Base-by-base conservation (phyloP, 2,888 invertebrate species). In the Eumerus sabulonum region DNA sequence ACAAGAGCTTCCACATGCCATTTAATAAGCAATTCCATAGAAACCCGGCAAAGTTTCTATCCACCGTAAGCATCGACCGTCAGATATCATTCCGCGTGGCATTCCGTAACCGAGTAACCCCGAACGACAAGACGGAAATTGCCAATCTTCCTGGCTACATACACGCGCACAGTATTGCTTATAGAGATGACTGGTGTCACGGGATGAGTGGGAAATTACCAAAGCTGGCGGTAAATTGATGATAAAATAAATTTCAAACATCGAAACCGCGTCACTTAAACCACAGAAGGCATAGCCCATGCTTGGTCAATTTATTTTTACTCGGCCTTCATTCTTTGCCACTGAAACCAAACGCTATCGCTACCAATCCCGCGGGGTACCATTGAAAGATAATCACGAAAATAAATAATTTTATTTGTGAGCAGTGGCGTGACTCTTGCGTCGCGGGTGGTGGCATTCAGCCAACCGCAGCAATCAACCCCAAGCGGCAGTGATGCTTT, bases 351-450 rank as follows among this genome's bases (percentile, higher is more conserved):
- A 53, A 14, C 53, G 53, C 17, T 14, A 5, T 3, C 53, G 53
- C 17, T 14, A 5, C 12, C 19, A 11, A 19, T 19, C 48, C 62
- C 62, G 40, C 11, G 27, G 27, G 60, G 40, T 40, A 27, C 27
- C 18, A 38, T 35, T 16, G 56, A 56, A n/a, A 27, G 27, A 54
- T 70, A 53, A 54, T 70, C 44, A 35, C 27, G 27, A 14, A 60
- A 71, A 72, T 72, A 64, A 72, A 63, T 72, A 64, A 72, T 63
- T 72, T 57, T 45, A 72, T 72, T 72, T 72, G 63, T 57, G 50
- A 48, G 63, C 56, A 19, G 0, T 38, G 17, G 27, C 2, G 19
- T 48, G 11, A 48, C 40, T 57, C 19, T 4, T 9, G 16, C 51
- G 12, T 11, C 14, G 16, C 48, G 14, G 13, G 4, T 42, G 54